phyloP scores from a whole-genome alignment of 2,113 vertebrate genomes.

The Ia io region DNA sequence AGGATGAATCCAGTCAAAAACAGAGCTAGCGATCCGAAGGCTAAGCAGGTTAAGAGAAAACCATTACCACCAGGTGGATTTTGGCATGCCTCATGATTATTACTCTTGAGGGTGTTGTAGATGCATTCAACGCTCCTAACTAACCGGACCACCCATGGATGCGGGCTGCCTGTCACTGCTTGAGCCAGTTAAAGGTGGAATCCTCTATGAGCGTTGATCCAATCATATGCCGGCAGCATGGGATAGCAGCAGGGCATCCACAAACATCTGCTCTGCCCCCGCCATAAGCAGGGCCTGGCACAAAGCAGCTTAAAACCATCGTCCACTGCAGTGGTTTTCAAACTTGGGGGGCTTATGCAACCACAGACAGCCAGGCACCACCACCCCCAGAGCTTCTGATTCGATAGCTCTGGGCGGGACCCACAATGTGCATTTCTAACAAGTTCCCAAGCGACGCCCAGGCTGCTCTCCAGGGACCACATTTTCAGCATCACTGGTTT shows the following conservation, averaged over 20 bases:
- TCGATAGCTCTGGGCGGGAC: background rate
- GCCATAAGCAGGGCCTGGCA: background rate
- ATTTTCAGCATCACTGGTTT: background rate
- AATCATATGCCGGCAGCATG: too few species aligned
- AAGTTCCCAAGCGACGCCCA: background rate
- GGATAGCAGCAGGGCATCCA: too few species aligned
- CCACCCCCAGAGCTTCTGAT: background rate
- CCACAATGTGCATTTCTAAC: background rate
- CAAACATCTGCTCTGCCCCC: too few species aligned
- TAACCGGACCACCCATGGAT: too few species aligned
- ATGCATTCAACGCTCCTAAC: background rate
- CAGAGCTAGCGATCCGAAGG: background rate
- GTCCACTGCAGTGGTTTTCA: background rate
- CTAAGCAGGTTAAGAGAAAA: background rate
- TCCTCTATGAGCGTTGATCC: too few species aligned
- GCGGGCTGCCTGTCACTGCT: too few species aligned
- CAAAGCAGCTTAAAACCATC: background rate
- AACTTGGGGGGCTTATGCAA: background rate
- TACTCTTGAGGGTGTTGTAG: background rate
- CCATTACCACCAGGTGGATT: background rate
- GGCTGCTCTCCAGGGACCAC: background rate
- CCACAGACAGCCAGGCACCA: too few species aligned
- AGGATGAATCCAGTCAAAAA: background rate
- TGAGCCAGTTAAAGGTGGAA: too few species aligned
- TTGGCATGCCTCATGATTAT: background rate